A percentile compares a stretch with the other conserved stretches of the same genome.
Evolutionary conservation across 53 echinoderm and acorn worm species (phyloP).

Genomic region (Antedon mediterranea): DNA sequence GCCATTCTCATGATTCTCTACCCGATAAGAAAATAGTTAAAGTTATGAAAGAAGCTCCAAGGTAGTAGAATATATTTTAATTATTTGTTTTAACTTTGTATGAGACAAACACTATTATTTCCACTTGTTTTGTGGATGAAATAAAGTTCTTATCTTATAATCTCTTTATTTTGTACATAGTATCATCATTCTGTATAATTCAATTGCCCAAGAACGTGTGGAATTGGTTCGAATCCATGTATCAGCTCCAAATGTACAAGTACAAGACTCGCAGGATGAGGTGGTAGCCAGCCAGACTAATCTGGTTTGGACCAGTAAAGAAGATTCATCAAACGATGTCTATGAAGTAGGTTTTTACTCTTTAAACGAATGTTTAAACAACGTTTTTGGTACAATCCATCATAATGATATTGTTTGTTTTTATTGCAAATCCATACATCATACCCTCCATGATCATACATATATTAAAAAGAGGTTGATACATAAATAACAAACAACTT

Average conservation of each 20-base stretch:
- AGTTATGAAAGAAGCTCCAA: conserved; percentile 53
- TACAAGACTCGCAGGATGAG: conserved; percentile 63
- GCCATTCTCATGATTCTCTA: conserved; percentile 60
- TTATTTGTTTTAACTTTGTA: too few relatives aligned
- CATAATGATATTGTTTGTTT: too few relatives aligned
- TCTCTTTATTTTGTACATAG: conserved; percentile 33
- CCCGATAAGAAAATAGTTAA: conserved; percentile 57
- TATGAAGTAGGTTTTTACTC: conserved; percentile 85
- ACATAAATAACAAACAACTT: too few relatives aligned
- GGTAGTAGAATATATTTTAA: too few relatives aligned
- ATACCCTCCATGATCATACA: too few relatives aligned
- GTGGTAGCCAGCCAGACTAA: conserved; percentile 61
- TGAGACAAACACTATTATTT: too few relatives aligned
- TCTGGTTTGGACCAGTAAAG: conserved; percentile 45
- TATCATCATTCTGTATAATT: conserved; percentile 74
- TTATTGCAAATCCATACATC: too few relatives aligned
- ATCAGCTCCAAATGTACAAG: conserved; percentile 74
- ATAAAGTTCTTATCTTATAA: not conserved
- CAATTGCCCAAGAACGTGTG: conserved; percentile 56
- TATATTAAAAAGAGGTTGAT: too few relatives aligned
- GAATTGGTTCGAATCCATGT: conserved; percentile 66
- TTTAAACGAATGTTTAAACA: too few relatives aligned
- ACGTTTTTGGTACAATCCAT: too few relatives aligned
- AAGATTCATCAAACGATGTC: conserved; percentile 23
- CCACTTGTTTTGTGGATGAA: too few relatives aligned